A percentile compares a stretch with the other conserved stretches of the same genome.
Evolutionary conservation across 2,888 invertebrate genomes (phyloP).

Genomic region (Mylabris sibirica): DNA sequence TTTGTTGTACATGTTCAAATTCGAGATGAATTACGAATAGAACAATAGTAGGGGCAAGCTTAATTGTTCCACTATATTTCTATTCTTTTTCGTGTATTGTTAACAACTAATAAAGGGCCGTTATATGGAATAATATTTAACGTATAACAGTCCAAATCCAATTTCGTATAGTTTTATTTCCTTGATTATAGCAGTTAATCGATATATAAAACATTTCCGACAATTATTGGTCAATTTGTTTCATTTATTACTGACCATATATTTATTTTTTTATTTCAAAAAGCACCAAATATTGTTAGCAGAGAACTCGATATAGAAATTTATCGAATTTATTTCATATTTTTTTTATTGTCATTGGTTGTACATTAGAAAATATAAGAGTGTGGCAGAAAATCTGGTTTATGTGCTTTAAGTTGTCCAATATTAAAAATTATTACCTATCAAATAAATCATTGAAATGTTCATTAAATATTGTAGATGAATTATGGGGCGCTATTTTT

Average conservation of each 20-base stretch:
- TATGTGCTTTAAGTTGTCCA: conserved; percentile 5
- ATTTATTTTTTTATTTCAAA: conserved; percentile 18
- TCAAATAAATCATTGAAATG: background rate
- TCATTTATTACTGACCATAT: conserved; percentile 34
- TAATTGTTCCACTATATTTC: background rate
- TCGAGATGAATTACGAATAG: background rate
- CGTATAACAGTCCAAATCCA: background rate
- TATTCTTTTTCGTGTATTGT: background rate
- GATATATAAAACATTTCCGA: conserved; percentile 34
- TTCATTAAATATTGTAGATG: conserved; percentile 1
- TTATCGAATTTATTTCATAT: conserved; percentile 29
- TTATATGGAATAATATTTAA: conserved; percentile 16
- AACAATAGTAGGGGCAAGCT: background rate
- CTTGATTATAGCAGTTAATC: conserved; percentile 12
- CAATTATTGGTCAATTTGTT: conserved; percentile 38
- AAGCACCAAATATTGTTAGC: conserved; percentile 13
- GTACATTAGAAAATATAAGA: conserved; percentile 3
- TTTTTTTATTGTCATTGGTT: conserved; percentile 15
- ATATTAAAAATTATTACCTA: conserved; percentile 6
- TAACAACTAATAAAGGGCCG: conserved; percentile 30
- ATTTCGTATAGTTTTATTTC: conserved; percentile 8
- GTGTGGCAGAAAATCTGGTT: background rate
- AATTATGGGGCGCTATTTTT: conserved; percentile 8
- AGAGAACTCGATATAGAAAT: conserved; percentile 22
- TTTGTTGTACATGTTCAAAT: background rate